Conservation (phyloP, 2,797 vertebrate species). For the Leptoclinus maculatus region DNA sequence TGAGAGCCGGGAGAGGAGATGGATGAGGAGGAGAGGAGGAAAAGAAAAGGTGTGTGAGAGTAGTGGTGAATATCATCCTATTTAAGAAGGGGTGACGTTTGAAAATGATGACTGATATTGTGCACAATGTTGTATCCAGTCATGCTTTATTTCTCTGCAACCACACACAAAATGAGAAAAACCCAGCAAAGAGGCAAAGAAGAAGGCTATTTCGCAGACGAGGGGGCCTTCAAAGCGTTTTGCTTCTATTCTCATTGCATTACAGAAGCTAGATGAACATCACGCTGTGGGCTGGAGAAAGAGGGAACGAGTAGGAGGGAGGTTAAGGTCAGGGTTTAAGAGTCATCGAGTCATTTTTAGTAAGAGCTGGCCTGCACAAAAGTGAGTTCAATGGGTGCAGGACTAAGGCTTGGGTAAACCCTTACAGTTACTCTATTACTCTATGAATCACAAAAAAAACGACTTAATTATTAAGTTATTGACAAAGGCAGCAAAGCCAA, state of each 20-base stretch:
- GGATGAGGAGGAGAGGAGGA: conserved; percentile 33
- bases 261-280: conserved; percentile 22
- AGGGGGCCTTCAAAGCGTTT: conserved; percentile 47
- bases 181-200: background rate
- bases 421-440: background rate
- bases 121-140: conserved; percentile 14
- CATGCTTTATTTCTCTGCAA: conserved; percentile 7
- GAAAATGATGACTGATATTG: conserved; percentile 39
- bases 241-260: conserved; percentile 14
- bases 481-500: background rate
- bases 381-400: background rate
- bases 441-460: background rate
- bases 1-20: conserved; percentile 40
- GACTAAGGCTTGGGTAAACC: background rate
- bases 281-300: background rate
- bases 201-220: conserved; percentile 74
- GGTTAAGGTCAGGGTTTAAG: background rate
- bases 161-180: conserved; percentile 14
- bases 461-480: background rate
- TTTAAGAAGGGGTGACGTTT: conserved; percentile 35
- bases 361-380: background rate
- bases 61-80: conserved; percentile 20
- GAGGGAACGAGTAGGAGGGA: background rate
- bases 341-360: conserved; percentile 10
- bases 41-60: conserved; percentile 18